These are phyloP conservation scores for Chionis minor DNA, from an alignment of 2,113 vertebrate species.

Conservation along the genomic window DNA sequence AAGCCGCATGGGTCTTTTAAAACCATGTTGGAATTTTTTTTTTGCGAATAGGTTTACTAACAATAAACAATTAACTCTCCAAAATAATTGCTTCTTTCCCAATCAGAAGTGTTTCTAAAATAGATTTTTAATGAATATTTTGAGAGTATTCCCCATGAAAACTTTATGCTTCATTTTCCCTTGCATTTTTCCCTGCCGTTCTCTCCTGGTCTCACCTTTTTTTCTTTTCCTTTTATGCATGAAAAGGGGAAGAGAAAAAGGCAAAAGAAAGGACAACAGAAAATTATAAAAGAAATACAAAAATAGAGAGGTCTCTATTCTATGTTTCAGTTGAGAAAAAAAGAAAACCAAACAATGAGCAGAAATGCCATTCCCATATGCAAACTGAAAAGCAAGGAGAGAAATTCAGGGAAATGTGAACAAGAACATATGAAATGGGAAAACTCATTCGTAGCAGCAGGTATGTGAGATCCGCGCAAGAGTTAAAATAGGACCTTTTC, in stretches of 20 bases:
- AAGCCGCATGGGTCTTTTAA: neutral
- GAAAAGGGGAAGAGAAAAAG: neutral
- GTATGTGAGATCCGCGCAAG: accelerated
- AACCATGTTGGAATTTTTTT: accelerated
- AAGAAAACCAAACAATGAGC: neutral
- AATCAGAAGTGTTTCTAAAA: neutral
- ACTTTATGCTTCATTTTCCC: neutral
- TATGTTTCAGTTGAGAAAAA: neutral
- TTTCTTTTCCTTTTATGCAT: neutral
- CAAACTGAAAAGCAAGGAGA: neutral
- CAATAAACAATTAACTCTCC: neutral
- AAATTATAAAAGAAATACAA: neutral
- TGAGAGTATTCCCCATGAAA: neutral
- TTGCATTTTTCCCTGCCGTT: neutral
- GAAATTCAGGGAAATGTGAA: neutral
- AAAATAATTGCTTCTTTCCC: neutral
- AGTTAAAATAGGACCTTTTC: neutral
- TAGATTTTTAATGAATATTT: neutral
- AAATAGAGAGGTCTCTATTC: neutral
- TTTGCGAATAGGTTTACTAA: neutral
- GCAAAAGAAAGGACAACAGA: neutral
- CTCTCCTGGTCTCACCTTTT: neutral
- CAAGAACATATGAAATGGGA: neutral
- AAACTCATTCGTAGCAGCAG: neutral
- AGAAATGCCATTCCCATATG: neutral